Conservation (phyloP, 2,888 invertebrate genomes). For the Camptogramma bilineatum region DNA sequence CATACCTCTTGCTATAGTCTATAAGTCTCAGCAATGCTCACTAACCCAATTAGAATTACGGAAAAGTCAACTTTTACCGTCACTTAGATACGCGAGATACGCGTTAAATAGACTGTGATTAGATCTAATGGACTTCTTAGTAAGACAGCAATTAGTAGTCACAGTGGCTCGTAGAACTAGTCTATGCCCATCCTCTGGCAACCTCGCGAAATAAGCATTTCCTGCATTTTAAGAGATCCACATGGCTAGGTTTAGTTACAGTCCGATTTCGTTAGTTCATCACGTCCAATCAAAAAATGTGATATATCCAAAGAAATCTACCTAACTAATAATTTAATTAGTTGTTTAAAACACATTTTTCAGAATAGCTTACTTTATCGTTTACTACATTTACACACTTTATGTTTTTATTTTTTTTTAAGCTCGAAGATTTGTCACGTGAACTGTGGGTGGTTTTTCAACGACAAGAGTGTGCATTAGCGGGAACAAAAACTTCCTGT, state of each 20-base stretch:
- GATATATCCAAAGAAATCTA: too few relatives aligned
- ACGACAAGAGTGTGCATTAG: neutral
- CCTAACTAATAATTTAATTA: too few relatives aligned
- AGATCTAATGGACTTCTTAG: conserved; percentile 31
- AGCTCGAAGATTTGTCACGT: too few relatives aligned
- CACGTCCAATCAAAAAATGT: too few relatives aligned
- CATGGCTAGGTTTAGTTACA: too few relatives aligned
- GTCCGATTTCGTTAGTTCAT: too few relatives aligned
- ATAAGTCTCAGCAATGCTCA: neutral
- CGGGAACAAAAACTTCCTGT: conserved; percentile 7
- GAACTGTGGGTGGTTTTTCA: neutral
- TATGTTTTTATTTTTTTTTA: too few relatives aligned
- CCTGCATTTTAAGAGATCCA: neutral
- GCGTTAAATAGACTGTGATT: conserved; percentile 28
- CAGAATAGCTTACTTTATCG: too few relatives aligned
- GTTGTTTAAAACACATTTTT: too few relatives aligned
- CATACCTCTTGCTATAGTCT: neutral
- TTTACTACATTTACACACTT: too few relatives aligned
- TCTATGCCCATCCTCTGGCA: conserved; percentile 5
- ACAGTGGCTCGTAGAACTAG: conserved; percentile 21
- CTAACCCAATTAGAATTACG: conserved; percentile 30
- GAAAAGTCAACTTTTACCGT: conserved; percentile 32
- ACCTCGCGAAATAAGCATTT: neutral
- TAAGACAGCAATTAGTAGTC: conserved; percentile 22
- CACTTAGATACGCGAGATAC: conserved; percentile 26